Conservation (phyloP, 2,113 vertebrate species). For the Zapus hudsonius region DNA sequence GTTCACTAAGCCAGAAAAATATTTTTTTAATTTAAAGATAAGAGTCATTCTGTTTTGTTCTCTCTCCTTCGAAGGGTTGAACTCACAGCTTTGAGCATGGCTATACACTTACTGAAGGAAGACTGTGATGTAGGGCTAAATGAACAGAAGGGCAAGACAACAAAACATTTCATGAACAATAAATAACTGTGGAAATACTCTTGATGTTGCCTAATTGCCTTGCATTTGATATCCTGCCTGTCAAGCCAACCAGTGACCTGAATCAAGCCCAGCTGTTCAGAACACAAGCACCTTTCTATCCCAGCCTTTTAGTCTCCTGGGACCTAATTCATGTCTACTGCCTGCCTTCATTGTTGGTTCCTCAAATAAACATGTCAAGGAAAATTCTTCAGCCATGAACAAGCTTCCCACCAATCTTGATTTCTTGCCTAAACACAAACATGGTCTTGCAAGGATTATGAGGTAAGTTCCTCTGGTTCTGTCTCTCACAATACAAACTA, state of each 20-base stretch:
- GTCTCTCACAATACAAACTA: not conserved
- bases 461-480: not conserved
- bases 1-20: slow-evolving; percentile 39
- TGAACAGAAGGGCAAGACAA: slow-evolving; percentile 1
- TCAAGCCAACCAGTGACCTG: slow-evolving; percentile 40
- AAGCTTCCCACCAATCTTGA: not conserved
- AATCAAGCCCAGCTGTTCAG: slow-evolving; percentile 38
- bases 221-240: slow-evolving; percentile 23
- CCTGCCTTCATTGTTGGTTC: not conserved
- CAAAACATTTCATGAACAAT: slow-evolving; percentile 20
- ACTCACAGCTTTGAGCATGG: not conserved
- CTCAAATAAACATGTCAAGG: not conserved
- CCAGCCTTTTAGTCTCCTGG: not conserved
- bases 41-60: not conserved
- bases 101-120: not conserved
- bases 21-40: not conserved
- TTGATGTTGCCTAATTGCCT: slow-evolving; percentile 15
- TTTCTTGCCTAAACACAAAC: slow-evolving; percentile 29
- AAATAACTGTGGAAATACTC: not conserved
- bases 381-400: slow-evolving; percentile 19
- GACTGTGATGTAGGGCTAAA: not conserved
- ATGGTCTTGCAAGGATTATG: not conserved
- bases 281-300: not conserved
- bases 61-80: not conserved
- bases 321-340: not conserved